Conservation (phyloP, 2,888 invertebrate genomes). For the Argyra leucocephala region DNA sequence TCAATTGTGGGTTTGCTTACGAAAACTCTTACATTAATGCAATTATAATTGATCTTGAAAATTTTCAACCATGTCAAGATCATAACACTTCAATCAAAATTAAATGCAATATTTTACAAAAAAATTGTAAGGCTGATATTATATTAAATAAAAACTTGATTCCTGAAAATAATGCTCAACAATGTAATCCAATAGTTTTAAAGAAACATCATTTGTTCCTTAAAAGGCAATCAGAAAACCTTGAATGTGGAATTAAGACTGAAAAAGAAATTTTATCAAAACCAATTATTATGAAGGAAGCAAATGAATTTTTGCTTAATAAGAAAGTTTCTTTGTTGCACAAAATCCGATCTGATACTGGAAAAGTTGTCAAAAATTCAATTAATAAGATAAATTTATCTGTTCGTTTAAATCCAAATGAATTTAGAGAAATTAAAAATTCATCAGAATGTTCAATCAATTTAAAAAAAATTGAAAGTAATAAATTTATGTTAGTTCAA, state of each 20-base stretch:
- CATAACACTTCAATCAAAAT: constrained; percentile 25
- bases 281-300: neutral
- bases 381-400: constrained; percentile 29
- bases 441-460: constrained; percentile 13
- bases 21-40: constrained; percentile 30
- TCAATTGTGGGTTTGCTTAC: constrained; percentile 38
- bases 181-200: too few relatives aligned
- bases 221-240: constrained; percentile 40
- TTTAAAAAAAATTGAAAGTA: constrained; percentile 12
- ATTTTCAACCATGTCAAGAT: constrained; percentile 35
- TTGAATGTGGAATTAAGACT: constrained; percentile 19
- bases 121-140: constrained; percentile 13
- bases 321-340: constrained; percentile 27
- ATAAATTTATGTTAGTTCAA: neutral
- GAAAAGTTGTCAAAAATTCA: constrained; percentile 32
- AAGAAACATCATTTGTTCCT: constrained; percentile 43
- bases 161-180: constrained; percentile 24
- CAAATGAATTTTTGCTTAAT: neutral
- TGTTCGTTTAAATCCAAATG: constrained; percentile 26
- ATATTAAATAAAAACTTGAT: constrained; percentile 11
- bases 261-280: constrained; percentile 25
- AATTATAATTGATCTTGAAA: constrained; percentile 35
- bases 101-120: constrained; percentile 10
- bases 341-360: constrained; percentile 31
- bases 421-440: constrained; percentile 25